phyloP scores from a whole-genome alignment of 2,113 vertebrate genomes.

The Elachura formosa region DNA sequence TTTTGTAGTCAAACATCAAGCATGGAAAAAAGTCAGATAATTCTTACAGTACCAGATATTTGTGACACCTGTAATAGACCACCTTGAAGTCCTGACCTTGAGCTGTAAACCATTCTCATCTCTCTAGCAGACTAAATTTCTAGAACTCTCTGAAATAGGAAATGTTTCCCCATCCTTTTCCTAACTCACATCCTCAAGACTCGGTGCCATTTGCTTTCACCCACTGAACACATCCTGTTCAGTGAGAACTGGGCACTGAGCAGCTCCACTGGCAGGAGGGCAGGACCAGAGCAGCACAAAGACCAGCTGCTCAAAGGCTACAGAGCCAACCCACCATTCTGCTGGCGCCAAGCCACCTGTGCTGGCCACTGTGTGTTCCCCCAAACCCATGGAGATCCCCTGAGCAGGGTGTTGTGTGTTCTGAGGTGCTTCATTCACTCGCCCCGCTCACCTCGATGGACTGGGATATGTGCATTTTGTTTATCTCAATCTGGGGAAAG shows the following conservation, averaged over 20 bases:
- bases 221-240: accelerated
- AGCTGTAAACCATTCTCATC: neutral
- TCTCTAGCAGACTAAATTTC: neutral
- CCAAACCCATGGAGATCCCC: neutral
- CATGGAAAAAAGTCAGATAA: neutral
- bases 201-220: accelerated
- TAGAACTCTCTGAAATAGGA: neutral
- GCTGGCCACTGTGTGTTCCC: accelerated
- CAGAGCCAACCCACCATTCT: neutral
- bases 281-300: neutral
- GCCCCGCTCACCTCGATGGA: conserved; percentile 88
- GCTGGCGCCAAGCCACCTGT: neutral
- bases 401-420: accelerated
- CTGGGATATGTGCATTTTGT: conserved; percentile 99
- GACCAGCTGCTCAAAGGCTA: neutral
- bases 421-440: neutral
- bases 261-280: neutral
- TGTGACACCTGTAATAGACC: neutral
- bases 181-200: neutral
- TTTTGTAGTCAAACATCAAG: neutral
- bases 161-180: neutral
- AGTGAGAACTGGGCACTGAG: neutral
- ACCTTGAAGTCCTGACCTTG: neutral
- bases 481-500: conserved; percentile 93
- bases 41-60: neutral